Base-by-base conservation (phyloP, 2,888 invertebrate genomes). In the Erebia epiphron region DNA sequence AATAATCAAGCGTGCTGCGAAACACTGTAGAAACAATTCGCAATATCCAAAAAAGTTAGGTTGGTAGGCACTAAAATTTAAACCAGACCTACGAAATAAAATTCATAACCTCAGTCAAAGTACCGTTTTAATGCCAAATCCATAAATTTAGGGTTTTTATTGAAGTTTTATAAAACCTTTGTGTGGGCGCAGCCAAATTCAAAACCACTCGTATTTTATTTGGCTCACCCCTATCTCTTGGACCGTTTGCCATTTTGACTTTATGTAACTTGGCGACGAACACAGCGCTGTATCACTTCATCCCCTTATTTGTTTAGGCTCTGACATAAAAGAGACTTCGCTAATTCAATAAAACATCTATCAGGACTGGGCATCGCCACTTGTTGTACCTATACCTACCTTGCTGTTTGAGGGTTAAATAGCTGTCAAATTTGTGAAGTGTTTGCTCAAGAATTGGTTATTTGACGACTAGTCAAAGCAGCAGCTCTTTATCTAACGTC, bases 141-240 rank as follows among this genome's bases (percentile, higher is more conserved):
- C 26, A 43, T 14, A 35, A 67, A 60, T 64, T 57, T 21, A 26
- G 10, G 52, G 11, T 11, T 78, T 79, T 81, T 80, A 79, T 77
- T 79, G 75, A 16, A 68, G 75, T 76, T 67, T 63, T 71, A 75
- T 77, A 77, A 78, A 77, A 67, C 77, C 72, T 77, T 73, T 76
- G 67, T 75, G 73, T 75, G 76, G 67, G 72, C 56, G 60, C 46
- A 67, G 49, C 56, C 57, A 70, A 73, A 61, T 76, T 78, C 78
- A 78, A 79, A 76, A 35, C 63, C 66, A 69, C 58, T 67, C 60
- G 21, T 73, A 66, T 65, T 72, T 74, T 70, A 68, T 68, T 73
- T 73, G 72, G 73, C 72, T 71, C 65, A 68, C 57, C 69, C 72
- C 61, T 72, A 73, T 72, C 73, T 73, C 54, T 73, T 21, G 49